Evolutionary conservation across 2,888 invertebrate genomes (phyloP), one percentile per base, ranked within the genome.

Genomic region (Peribatodes rhomboidaria): DNA sequence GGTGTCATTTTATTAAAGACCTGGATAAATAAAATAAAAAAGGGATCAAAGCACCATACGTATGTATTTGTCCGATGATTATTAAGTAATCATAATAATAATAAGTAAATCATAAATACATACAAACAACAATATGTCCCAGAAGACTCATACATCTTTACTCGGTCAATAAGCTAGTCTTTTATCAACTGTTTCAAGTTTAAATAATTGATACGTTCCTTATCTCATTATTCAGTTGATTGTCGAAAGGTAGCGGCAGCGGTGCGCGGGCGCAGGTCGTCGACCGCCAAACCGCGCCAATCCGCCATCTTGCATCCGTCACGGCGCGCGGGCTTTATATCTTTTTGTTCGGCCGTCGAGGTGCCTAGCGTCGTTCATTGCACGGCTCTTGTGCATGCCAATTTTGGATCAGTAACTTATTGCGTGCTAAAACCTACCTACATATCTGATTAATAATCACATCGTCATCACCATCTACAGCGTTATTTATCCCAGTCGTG

Each of bases 301-400:
- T 80, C 87, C 87, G 85, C 92, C 92, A 92, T 91, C 80, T 91
- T 90, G 87, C 84, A 87, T 87, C 86, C 91, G 92, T 92, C 91
- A 92, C 89, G 92, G 86, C 83, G 80, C 82, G 83, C 88, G 90
- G 87, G 85, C 90, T 84, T 87, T 85, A 84, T 86, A 82, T 87
- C 87, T 90, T 88, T 77, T 22, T 47, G 16, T 6, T n/a, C n/a
- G n/a, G 9, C 78, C 79, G 77, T 77, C 81, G 71, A 82, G 80
- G 74, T 76, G 76, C 79, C 78, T 78, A 78, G 78, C 77, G 80
- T 76, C 78, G 78, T 76, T 76, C 70, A 62, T 54, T 64, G 57
- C 59, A 67, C 65, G 61, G 62, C 46, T 55, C 52, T 60, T 49
- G 65, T 55, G 61, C 59, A 55, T 52, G 64, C 55, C 39, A 54